A percentile compares a stretch with the other conserved stretches of the same genome.
These are phyloP conservation scores for Hylomyscus alleni DNA, from an alignment of 2,797 vertebrate species.

Conservation along the genomic window DNA sequence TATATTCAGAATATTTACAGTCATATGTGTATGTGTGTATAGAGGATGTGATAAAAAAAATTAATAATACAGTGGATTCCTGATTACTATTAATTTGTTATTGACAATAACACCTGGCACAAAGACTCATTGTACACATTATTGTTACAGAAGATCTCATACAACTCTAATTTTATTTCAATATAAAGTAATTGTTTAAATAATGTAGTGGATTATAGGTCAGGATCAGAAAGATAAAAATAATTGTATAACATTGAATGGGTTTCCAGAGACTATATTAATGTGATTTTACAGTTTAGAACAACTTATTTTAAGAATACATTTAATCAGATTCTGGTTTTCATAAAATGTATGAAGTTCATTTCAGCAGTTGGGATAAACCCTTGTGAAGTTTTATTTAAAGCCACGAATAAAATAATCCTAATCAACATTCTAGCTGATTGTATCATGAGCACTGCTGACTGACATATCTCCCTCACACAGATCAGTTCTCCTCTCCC, in stretches of 20 bases:
- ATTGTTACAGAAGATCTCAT: neutral
- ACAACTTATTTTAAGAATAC: conserved; percentile 7
- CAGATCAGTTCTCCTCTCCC: fast-evolving
- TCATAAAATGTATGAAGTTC: conserved; percentile 23
- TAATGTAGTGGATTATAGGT: neutral
- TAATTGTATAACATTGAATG: neutral
- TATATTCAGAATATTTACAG: neutral
- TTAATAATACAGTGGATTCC: neutral
- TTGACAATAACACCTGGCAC: neutral
- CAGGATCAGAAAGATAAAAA: conserved; percentile 20
- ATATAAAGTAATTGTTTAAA: conserved; percentile 41
- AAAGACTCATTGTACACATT: neutral
- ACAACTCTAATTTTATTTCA: neutral
- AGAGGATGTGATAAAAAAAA: neutral
- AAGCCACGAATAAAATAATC: conserved; percentile 29
- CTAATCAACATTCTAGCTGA: conserved; percentile 5
- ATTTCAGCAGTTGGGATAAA: conserved; percentile 43
- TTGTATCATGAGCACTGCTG: neutral
- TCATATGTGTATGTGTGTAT: neutral
- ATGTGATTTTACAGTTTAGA: neutral
- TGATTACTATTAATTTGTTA: neutral
- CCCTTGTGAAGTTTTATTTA: neutral
- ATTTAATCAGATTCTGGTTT: conserved; percentile 44
- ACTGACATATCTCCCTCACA: neutral
- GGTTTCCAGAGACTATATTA: conserved; percentile 7